Evolutionary conservation across 2,888 invertebrate genomes (phyloP), one percentile per base, ranked within the genome.

Genomic region (Sarcophaga carnaria): DNA sequence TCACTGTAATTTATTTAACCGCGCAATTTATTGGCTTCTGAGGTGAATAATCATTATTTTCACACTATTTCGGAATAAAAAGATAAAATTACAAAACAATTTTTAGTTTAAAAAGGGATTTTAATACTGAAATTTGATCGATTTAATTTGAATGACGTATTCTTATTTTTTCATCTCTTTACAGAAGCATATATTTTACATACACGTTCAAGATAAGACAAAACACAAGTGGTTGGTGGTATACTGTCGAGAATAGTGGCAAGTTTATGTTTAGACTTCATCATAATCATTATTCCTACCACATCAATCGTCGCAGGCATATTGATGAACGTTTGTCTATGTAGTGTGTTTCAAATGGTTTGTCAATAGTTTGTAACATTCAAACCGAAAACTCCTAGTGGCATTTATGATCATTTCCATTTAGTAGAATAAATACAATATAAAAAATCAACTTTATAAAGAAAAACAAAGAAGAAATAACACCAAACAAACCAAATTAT

Each of bases 371-470:
- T 77, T 64, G 70, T 49, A 66, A 17, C 64, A 62, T 80, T 78
- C 8, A 78, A 82, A 81, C 66, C 66, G 59, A 83, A 59, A 77
- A 80, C 69, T 66, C 66, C 74, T 84, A 49, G 84, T 85, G 79
- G 87, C 87, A 87, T 87, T 87, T 87, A 87, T 82, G 71, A 87
- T 82, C 79, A 87, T 87, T 87, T 87, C 87, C 87, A 87, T 84
- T 74, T 84, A 84, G 79, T 78, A 78, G 69, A 66, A 54, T 67
- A 80, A 37, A 66, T 67, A 54, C 60, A 78, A 66, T 78, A 79
- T 83, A 64, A 67, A 70, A 83, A 20, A 71, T 76, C 71, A 72
- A 67, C 75, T 27, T 70, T 71, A 77, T 74, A 27, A 62, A 81
- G 11, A 72, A 69, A 37, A 85, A n/a, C 37, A 37, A 76, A 74